Evolutionary conservation across 2,797 vertebrate genomes (phyloP).

Genomic region (Smutsia gigantea): DNA sequence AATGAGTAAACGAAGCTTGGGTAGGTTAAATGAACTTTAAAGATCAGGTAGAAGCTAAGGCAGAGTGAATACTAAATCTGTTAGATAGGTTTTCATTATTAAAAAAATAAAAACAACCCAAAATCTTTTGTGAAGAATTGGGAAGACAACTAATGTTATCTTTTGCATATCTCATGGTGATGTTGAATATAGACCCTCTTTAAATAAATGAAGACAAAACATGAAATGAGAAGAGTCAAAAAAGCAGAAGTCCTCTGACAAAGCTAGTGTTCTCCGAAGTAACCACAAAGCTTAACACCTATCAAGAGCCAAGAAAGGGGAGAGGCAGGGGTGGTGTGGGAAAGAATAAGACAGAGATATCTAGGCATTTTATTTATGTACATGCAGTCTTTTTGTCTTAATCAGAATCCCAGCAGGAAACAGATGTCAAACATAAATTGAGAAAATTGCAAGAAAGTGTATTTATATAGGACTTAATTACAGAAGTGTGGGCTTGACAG

Average conservation of each 20-base stretch:
- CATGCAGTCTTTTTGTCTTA: not conserved
- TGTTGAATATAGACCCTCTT: not conserved
- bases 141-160: not conserved
- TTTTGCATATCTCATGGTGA: not conserved
- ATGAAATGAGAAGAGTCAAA: not conserved
- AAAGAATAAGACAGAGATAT: not conserved
- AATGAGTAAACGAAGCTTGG: not conserved
- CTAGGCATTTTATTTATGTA: not conserved
- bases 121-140: not conserved
- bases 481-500: not conserved
- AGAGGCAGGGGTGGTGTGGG: not conserved
- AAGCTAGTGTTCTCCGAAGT: not conserved
- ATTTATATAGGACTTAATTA: conserved; percentile 34
- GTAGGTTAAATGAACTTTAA: not conserved
- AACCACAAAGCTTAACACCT: not conserved
- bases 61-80: not conserved
- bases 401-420: conserved; percentile 22
- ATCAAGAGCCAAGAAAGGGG: not conserved
- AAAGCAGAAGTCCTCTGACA: not conserved
- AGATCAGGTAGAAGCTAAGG: not conserved
- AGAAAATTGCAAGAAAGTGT: conserved; percentile 55
- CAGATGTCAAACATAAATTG: conserved; percentile 56
- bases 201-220: not conserved
- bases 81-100: not conserved
- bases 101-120: not conserved